Conservation (phyloP, 2,797 vertebrate genomes). For the Arctocebus calabarensis region DNA sequence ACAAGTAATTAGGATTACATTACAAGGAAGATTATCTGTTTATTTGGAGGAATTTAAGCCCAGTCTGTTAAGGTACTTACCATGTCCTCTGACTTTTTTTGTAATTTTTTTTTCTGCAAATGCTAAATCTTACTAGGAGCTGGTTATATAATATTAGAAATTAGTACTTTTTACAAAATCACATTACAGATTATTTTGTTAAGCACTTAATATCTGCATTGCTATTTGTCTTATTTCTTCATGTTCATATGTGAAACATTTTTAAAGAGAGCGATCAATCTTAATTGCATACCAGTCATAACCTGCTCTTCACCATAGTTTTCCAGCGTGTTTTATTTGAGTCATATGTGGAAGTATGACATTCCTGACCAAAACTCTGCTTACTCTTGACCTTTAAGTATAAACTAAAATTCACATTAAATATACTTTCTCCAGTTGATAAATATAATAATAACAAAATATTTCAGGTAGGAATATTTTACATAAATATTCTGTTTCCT, state of each 20-base stretch:
- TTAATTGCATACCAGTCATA: not conserved
- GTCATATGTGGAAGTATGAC: not conserved
- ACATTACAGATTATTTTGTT: slow-evolving; percentile 23
- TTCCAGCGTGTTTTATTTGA: slow-evolving; percentile 5
- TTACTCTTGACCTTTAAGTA: slow-evolving; percentile 55
- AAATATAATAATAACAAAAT: slow-evolving; percentile 33
- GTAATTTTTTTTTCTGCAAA: slow-evolving; percentile 4
- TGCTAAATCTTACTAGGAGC: not conserved
- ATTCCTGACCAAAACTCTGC: not conserved
- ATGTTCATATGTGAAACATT: not conserved
- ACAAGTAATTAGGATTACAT: slow-evolving; percentile 60
- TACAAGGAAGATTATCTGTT: slow-evolving; percentile 20
- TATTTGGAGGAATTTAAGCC: slow-evolving; percentile 42
- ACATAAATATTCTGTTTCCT: not conserved
- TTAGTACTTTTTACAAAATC: slow-evolving; percentile 45
- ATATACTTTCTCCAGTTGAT: slow-evolving; percentile 1
- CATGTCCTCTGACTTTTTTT: not conserved
- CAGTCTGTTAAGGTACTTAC: slow-evolving; percentile 9
- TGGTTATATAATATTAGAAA: slow-evolving; percentile 12
- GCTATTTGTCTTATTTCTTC: slow-evolving; percentile 28
- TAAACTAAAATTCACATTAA: slow-evolving; percentile 53
- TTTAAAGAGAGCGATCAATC: not conserved
- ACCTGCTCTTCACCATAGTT: slow-evolving; percentile 11
- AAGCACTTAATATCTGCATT: not conserved
- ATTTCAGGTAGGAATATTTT: slow-evolving; percentile 42